Conservation (phyloP, 2,797 vertebrate species). For the Neopelma chrysocephalum region DNA sequence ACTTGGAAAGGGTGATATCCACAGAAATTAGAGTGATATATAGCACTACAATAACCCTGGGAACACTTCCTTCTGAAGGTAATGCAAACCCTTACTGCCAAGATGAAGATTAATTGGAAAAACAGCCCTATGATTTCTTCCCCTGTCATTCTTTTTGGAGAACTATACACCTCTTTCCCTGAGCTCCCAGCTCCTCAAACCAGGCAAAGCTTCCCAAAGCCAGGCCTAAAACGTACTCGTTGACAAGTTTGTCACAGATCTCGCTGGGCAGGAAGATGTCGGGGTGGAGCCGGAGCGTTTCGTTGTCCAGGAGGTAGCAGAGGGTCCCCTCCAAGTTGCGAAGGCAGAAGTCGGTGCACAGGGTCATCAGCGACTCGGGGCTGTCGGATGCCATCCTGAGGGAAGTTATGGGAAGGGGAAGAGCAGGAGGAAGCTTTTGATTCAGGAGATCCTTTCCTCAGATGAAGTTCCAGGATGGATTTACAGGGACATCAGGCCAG, state of each 20-base stretch:
- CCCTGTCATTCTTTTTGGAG: neutral
- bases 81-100: neutral
- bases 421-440: slow-evolving; percentile 35
- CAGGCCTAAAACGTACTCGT: slow-evolving; percentile 80
- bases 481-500: slow-evolving; percentile 65
- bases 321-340: slow-evolving; percentile 93
- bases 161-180: neutral
- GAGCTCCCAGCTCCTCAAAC: neutral
- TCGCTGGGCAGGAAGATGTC: slow-evolving; percentile 97
- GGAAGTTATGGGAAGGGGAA: neutral
- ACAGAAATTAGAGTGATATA: neutral
- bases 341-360: slow-evolving; percentile 92
- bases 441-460: slow-evolving; percentile 44
- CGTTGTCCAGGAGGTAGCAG: slow-evolving; percentile 89
- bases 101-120: neutral
- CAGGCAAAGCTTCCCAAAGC: neutral
- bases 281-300: slow-evolving; percentile 86
- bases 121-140: neutral
- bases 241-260: slow-evolving; percentile 95
- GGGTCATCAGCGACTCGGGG: slow-evolving; percentile 91
- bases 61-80: neutral
- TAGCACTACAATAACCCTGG: neutral
- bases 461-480: neutral
- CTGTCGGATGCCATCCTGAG: slow-evolving; percentile 89
- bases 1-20: neutral